Conservation (phyloP, 2,113 vertebrate species). For the Heptranchias perlo region DNA sequence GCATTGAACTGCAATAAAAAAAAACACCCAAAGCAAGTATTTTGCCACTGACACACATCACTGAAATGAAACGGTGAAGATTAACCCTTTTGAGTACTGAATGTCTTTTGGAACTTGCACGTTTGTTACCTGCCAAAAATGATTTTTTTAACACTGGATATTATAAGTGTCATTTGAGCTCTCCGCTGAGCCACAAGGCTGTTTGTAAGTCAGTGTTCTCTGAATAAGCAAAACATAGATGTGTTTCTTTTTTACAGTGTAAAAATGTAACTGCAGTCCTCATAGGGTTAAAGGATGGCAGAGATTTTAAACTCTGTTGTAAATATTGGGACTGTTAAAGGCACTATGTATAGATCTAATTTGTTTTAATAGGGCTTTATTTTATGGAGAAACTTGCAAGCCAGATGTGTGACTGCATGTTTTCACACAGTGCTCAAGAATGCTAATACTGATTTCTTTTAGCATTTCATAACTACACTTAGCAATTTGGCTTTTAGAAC, state of each 20-base stretch:
- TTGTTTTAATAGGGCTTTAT: constrained; percentile 13
- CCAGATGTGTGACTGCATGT: neutral
- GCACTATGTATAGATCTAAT: constrained; percentile 35
- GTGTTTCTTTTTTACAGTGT: neutral
- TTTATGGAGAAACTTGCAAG: constrained; percentile 6
- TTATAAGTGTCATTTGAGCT: constrained; percentile 9
- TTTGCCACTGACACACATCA: neutral
- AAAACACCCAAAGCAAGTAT: neutral
- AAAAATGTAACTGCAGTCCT: neutral
- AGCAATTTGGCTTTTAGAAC: constrained; percentile 18
- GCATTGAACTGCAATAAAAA: neutral
- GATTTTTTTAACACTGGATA: neutral
- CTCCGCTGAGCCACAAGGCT: neutral
- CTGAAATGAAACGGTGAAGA: neutral
- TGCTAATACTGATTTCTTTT: neutral
- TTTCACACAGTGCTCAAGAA: neutral
- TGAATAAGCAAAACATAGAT: neutral
- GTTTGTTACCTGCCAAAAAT: neutral
- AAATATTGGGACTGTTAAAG: constrained; percentile 19
- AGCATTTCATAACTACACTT: neutral
- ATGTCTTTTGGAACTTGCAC: constrained; percentile 6
- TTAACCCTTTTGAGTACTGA: neutral
- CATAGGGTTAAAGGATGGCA: neutral
- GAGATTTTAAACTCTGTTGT: constrained; percentile 27
- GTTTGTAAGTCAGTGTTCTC: constrained; percentile 1